A percentile compares a stretch with the other conserved stretches of the same genome.
phyloP scores from a whole-genome alignment of 1,140 invertebrate genomes.

The Odontomachus brunneus region DNA sequence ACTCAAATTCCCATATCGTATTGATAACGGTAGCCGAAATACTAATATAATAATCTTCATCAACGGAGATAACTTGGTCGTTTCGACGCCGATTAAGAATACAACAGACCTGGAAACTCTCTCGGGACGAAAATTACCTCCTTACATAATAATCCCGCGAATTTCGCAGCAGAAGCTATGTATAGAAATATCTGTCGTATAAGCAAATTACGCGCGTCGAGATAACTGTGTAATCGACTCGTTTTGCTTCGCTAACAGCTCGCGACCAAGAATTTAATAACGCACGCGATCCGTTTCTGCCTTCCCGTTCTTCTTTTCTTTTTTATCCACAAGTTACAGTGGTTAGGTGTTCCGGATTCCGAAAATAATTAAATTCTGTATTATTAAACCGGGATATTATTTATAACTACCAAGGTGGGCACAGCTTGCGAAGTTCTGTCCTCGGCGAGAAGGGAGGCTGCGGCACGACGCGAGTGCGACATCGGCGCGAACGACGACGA shows the following conservation, averaged over 20 bases:
- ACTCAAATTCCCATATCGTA: slow-evolving; percentile 16
- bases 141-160: not conserved
- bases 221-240: not conserved
- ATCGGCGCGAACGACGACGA: not conserved
- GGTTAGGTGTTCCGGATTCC: not conserved
- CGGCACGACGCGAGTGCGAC: not conserved
- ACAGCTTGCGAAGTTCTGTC: not conserved
- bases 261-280: slow-evolving; percentile 43
- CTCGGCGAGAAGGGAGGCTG: not conserved
- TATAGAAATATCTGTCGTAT: slow-evolving; percentile 7
- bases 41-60: not conserved
- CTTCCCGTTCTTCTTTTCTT: slow-evolving; percentile 18
- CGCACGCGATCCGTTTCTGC: not conserved
- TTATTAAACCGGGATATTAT: slow-evolving; percentile 53
- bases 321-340: not conserved
- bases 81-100: slow-evolving; percentile 19
- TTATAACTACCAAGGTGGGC: not conserved
- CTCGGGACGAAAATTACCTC: not conserved
- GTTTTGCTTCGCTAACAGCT: slow-evolving; percentile 14
- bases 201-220: slow-evolving; percentile 6
- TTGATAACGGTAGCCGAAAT: slow-evolving; percentile 12
- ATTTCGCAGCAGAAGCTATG: not conserved
- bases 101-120: not conserved
- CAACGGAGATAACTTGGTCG: not conserved
- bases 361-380: slow-evolving; percentile 66